These are phyloP conservation scores for Fissipunctia ypsillon DNA, from an alignment of 2,888 invertebrate genomes.

Conservation along the genomic window DNA sequence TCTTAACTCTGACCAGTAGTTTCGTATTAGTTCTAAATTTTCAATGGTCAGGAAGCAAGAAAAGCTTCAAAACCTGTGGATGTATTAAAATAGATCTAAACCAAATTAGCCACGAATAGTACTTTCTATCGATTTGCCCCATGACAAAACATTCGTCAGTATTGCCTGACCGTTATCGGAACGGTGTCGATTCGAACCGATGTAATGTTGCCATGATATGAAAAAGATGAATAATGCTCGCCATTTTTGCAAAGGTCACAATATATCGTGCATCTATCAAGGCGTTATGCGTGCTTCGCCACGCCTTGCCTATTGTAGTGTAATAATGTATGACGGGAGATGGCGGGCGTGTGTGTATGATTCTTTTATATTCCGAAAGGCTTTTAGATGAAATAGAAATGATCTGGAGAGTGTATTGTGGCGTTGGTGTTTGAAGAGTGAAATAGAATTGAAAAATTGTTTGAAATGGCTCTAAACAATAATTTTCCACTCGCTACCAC, in stretches of 20 bases:
- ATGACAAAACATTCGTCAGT: conserved; percentile 51
- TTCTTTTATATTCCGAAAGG: conserved; percentile 40
- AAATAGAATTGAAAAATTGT: neutral
- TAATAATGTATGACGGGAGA: conserved; percentile 48
- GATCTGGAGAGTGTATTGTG: neutral
- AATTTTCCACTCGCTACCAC: no score
- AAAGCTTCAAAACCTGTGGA: neutral
- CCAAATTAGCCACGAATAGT: conserved; percentile 14
- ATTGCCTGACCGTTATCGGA: conserved; percentile 52
- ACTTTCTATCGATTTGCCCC: conserved; percentile 44
- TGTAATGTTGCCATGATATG: conserved; percentile 46
- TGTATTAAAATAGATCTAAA: neutral
- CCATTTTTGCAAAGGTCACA: conserved; percentile 50
- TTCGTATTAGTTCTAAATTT: neutral
- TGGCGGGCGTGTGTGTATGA: conserved; percentile 23
- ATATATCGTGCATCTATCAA: conserved; percentile 55
- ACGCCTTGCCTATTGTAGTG: conserved; percentile 33
- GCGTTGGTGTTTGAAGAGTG: neutral
- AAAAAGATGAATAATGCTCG: conserved; percentile 57
- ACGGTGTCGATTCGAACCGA: conserved; percentile 48
- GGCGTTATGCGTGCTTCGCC: conserved; percentile 41
- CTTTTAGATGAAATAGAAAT: conserved; percentile 15
- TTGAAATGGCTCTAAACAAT: no score
- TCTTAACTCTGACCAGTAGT: no score
- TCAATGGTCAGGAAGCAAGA: neutral